Conservation (phyloP, 1,140 invertebrate species). For the Dreissena polymorpha region DNA sequence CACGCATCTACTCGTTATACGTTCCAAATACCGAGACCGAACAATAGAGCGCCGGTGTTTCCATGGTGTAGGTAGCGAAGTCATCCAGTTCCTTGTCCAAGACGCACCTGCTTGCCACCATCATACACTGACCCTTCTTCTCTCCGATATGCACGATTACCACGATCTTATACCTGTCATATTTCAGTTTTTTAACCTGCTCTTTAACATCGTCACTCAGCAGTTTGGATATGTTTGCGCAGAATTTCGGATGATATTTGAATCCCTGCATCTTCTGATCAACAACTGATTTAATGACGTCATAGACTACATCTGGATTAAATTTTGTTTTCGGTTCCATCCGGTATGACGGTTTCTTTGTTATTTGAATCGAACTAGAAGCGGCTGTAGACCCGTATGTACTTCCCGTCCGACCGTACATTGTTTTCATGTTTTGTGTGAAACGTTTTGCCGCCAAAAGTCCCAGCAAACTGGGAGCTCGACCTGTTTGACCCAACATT, state of each 20-base stretch:
- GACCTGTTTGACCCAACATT: conserved; percentile 37
- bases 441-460: conserved; percentile 67
- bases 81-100: conserved; percentile 75
- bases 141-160: conserved; percentile 71
- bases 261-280: conserved; percentile 60
- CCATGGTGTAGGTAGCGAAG: conserved; percentile 68
- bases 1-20: conserved; percentile 54
- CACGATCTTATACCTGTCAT: conserved; percentile 75
- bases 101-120: conserved; percentile 68
- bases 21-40: conserved; percentile 64
- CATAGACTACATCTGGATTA: conserved; percentile 50
- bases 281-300: conserved; percentile 56
- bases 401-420: conserved; percentile 44
- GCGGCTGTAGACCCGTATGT: conserved; percentile 27
- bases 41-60: conserved; percentile 69
- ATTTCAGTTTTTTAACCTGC: conserved; percentile 69
- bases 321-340: conserved; percentile 68
- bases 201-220: conserved; percentile 72
- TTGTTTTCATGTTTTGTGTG: conserved; percentile 58
- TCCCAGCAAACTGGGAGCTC: conserved; percentile 64
- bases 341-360: conserved; percentile 65
- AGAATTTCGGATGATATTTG: conserved; percentile 66
- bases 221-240: conserved; percentile 64
- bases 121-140: conserved; percentile 66
- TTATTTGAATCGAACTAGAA: conserved; percentile 31